phyloP scores from a whole-genome alignment of 2,113 vertebrate species.

The Chloebia gouldiae region DNA sequence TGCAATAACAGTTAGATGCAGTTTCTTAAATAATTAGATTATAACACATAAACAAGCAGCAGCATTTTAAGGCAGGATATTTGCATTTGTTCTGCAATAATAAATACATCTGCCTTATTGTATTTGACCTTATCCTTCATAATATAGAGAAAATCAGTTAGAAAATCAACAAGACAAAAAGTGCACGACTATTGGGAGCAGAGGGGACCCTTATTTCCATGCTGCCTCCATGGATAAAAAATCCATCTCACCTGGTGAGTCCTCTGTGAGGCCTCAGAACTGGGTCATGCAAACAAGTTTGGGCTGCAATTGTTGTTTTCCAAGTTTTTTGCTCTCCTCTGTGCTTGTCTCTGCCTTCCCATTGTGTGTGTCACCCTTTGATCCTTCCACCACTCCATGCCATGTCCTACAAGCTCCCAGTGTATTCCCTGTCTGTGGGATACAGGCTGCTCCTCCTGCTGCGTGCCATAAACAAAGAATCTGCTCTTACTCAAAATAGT shows the following conservation, averaged over 20 bases:
- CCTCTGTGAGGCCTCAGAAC: neutral
- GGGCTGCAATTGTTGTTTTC: neutral
- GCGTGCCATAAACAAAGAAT: neutral
- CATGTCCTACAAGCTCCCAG: neutral
- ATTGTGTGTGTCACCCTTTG: neutral
- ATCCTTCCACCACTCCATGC: neutral
- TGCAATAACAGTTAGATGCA: neutral
- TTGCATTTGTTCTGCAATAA: neutral
- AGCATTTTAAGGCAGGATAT: neutral
- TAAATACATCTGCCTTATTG: neutral
- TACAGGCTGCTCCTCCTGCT: neutral
- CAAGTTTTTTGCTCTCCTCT: neutral
- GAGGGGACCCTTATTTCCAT: neutral
- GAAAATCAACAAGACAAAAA: neutral
- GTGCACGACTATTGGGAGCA: neutral
- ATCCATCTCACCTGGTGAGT: neutral
- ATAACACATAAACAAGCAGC: neutral
- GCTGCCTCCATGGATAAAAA: neutral
- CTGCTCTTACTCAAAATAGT: neutral
- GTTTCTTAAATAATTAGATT: neutral
- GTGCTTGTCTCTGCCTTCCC: neutral
- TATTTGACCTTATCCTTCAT: neutral
- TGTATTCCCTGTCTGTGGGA: rapidly evolving
- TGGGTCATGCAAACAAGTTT: neutral
- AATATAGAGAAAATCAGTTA: neutral